Percentiles rank a stretch among this genome's conserved stretches.
Evolutionary conservation across 2,113 vertebrate species (phyloP).

Genomic region (Gobio gobio): DNA sequence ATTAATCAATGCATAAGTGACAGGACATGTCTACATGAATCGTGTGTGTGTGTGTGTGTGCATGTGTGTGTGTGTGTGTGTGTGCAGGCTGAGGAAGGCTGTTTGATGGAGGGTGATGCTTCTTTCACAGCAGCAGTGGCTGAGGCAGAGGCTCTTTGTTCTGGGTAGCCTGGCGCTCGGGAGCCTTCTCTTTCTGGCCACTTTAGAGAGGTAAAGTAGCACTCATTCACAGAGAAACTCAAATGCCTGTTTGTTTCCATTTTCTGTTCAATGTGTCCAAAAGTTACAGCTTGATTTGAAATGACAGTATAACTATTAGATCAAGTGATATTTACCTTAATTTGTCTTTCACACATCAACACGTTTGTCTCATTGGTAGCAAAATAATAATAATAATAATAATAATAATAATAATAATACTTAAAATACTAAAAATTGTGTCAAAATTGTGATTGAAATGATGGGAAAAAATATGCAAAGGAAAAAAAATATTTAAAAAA

Average conservation of each 20-base stretch:
- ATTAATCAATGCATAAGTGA: neutral
- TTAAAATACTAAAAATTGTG: no score
- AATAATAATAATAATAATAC: no score
- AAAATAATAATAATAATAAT: no score
- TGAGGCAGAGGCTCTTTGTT: slow-evolving; percentile 96
- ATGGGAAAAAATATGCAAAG: no score
- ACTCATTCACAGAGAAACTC: neutral
- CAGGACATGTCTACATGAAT: slow-evolving; percentile 38
- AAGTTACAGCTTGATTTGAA: no score
- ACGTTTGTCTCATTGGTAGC: no score
- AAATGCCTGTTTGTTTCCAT: neutral
- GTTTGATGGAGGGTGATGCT: slow-evolving; percentile 99
- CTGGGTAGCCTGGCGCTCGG: slow-evolving; percentile 93
- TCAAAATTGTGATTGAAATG: no score
- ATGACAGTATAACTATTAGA: no score
- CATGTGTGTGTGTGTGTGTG: slow-evolving; percentile 67
- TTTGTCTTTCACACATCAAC: no score
- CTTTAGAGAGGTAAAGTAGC: slow-evolving; percentile 87
- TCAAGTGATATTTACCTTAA: no score
- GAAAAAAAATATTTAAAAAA: no score
- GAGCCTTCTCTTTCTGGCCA: slow-evolving; percentile 94
- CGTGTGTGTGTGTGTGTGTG: slow-evolving; percentile 56
- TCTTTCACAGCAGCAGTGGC: slow-evolving; percentile 98
- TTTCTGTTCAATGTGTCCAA: no score
- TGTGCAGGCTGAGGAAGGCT: slow-evolving; percentile 86